Evolutionary conservation across 2,113 vertebrate species (phyloP).

Genomic region (Tringa solitaria): DNA sequence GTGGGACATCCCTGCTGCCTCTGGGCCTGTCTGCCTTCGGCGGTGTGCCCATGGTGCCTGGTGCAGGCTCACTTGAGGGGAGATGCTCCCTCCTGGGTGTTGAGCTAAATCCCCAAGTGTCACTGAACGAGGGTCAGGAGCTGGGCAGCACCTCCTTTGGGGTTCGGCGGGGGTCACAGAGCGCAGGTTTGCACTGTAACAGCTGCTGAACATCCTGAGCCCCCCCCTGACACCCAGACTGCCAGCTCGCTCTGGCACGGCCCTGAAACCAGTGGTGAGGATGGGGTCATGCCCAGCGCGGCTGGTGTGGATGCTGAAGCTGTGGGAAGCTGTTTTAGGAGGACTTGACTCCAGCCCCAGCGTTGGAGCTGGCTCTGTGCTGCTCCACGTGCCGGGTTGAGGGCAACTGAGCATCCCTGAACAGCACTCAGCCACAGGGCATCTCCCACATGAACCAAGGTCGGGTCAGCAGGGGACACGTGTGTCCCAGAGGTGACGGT

Average conservation of each 20-base stretch:
- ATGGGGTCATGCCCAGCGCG: not conserved
- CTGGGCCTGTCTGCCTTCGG: accelerated
- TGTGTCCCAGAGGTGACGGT: accelerated
- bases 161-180: not conserved
- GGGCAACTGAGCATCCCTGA: not conserved
- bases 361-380: not conserved
- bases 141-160: not conserved
- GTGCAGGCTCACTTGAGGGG: not conserved
- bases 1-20: not conserved
- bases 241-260: not conserved
- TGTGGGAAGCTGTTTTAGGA: not conserved
- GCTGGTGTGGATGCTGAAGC: not conserved
- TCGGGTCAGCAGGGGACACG: accelerated
- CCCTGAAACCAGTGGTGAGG: not conserved
- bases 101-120: not conserved
- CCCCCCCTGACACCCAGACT: accelerated
- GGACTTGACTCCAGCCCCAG: not conserved
- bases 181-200: not conserved
- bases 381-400: not conserved
- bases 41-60: not conserved
- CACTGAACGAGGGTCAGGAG: not conserved
- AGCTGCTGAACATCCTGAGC: not conserved
- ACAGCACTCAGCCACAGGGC: not conserved
- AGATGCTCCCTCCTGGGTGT: not conserved
- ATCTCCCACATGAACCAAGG: accelerated